These are phyloP conservation scores for Phylloscopus whistleri DNA, from an alignment of 2,113 vertebrate species.

Conservation along the genomic window DNA sequence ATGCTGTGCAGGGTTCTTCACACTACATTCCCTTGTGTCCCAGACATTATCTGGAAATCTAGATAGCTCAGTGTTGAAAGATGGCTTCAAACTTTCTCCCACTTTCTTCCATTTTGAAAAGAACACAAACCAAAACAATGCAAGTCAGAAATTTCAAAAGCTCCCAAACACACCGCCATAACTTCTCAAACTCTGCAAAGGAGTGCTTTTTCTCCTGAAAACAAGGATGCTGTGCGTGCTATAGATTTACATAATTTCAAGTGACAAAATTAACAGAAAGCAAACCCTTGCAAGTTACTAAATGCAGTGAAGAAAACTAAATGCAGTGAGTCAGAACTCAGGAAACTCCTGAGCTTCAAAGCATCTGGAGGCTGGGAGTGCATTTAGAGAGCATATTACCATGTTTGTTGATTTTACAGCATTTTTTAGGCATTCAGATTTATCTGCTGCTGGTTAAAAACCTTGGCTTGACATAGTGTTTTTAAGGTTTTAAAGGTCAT, in stretches of 20 bases:
- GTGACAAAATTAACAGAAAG: not conserved
- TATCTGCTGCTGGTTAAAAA: not conserved
- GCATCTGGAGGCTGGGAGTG: not conserved
- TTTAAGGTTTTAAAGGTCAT: not conserved
- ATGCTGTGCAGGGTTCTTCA: constrained; percentile 16
- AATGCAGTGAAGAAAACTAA: not conserved
- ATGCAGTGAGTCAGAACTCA: not conserved
- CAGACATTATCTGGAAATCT: constrained; percentile 50
- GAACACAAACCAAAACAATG: not conserved
- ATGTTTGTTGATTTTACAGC: not conserved
- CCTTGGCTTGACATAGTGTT: not conserved
- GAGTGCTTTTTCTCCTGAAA: not conserved
- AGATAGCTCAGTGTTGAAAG: not conserved
- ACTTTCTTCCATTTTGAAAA: not conserved
- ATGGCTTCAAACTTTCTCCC: not conserved
- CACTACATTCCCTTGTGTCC: not conserved
- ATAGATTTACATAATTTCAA: not conserved
- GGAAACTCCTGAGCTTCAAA: not conserved
- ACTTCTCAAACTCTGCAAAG: not conserved
- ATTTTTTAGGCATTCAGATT: not conserved
- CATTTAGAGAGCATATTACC: not conserved
- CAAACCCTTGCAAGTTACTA: not conserved
- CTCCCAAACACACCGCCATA: not conserved
- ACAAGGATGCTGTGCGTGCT: not conserved
- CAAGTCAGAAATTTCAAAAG: not conserved